Percentiles rank a stretch among this genome's conserved stretches.
Conservation (phyloP, 2,113 vertebrate genomes). For the Phainopepla nitens region DNA sequence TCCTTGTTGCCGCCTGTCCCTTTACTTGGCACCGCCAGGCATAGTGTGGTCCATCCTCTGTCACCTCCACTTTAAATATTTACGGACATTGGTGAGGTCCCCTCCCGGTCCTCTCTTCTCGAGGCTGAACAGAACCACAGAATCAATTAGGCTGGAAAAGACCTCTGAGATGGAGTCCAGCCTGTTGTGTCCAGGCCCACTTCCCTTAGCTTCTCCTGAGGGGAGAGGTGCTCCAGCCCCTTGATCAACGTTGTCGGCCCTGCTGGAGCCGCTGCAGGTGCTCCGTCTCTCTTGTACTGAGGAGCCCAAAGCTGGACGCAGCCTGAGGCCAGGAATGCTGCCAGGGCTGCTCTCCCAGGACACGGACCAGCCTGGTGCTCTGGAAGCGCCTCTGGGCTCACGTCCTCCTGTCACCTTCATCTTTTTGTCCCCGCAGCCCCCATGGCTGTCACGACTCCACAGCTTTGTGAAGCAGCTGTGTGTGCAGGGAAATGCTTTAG, state of each 20-base stretch:
- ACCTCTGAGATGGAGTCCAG: no score
- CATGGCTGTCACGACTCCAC: fast-evolving
- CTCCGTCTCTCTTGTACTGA: not conserved
- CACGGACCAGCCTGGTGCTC: not conserved
- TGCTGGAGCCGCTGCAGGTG: fast-evolving
- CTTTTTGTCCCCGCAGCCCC: not conserved
- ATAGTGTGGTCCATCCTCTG: not conserved
- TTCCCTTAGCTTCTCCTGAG: not conserved
- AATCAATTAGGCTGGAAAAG: not conserved
- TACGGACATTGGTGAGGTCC: not conserved
- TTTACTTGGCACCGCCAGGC: not conserved
- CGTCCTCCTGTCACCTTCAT: not conserved
- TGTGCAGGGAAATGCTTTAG: not conserved
- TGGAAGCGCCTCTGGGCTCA: fast-evolving
- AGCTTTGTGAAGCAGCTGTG: not conserved
- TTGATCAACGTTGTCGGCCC: fast-evolving
- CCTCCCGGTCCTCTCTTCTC: not conserved
- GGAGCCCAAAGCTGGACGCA: fast-evolving
- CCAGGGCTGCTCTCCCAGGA: not conserved
- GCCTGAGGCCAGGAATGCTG: not conserved
- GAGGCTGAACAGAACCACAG: not conserved
- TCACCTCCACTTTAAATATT: not conserved
- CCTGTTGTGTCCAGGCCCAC: no score
- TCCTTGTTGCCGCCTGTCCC: not conserved
- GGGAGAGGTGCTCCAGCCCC: not conserved